These are phyloP conservation scores for Seladonia tumulorum DNA, from an alignment of 2,888 invertebrate genomes.

Conservation along the genomic window DNA sequence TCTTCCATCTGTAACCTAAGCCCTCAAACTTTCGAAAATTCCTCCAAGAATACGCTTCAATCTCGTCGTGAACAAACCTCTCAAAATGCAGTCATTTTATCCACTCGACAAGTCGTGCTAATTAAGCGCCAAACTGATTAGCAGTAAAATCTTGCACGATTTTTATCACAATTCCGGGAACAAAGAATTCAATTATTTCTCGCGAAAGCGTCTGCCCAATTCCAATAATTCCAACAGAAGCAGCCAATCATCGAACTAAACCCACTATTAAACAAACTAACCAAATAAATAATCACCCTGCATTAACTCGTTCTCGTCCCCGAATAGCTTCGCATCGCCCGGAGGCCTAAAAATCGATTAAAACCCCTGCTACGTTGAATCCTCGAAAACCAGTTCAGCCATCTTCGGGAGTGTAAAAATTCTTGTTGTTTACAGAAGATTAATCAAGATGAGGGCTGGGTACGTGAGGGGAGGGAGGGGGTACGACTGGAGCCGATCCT, in stretches of 20 bases:
- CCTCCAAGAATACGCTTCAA: no score
- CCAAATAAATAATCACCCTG: not conserved
- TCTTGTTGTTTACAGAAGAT: slow-evolving; percentile 1
- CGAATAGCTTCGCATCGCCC: not conserved
- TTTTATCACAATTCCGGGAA: not conserved
- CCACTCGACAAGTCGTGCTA: no score
- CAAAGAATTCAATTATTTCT: not conserved
- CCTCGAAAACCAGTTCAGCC: not conserved
- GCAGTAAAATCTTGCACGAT: not conserved
- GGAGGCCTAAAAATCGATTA: not conserved
- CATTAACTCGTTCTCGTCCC: not conserved
- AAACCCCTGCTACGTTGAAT: not conserved
- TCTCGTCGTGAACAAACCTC: no score
- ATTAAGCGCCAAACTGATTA: no score
- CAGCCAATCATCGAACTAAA: not conserved
- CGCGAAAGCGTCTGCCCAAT: not conserved
- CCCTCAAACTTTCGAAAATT: no score
- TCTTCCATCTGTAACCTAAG: no score
- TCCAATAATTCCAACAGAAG: not conserved
- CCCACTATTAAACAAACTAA: no score
- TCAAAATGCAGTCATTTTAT: no score
- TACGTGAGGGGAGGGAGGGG: not conserved
- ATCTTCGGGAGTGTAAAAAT: not conserved
- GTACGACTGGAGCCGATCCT: not conserved
- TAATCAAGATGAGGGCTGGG: not conserved